phyloP scores from a whole-genome alignment of 2,888 invertebrate genomes.

The Erynnis tages region DNA sequence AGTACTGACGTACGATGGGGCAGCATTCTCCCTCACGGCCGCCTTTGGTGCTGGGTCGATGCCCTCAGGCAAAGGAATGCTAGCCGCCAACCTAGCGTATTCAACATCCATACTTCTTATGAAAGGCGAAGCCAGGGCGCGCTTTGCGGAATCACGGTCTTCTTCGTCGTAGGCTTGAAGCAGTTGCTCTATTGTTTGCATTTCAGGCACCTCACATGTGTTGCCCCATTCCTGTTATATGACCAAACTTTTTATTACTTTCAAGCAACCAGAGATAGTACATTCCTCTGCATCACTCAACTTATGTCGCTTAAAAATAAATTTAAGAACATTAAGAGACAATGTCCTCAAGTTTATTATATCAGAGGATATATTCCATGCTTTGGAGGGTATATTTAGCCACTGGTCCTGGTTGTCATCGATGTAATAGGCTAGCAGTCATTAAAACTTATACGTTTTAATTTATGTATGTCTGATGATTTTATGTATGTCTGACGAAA shows the following conservation, averaged over 20 bases:
- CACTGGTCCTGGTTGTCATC: no score
- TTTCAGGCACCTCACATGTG: slow-evolving; percentile 91
- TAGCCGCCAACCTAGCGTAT: slow-evolving; percentile 83
- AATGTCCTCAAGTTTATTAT: no score
- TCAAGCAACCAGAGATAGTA: no score
- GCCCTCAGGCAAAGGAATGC: slow-evolving; percentile 57
- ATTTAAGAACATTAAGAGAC: no score
- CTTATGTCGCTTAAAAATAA: no score
- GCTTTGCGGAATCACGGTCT: slow-evolving; percentile 89
- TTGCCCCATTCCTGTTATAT: slow-evolving; percentile 87
- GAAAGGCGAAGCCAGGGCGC: slow-evolving; percentile 90
- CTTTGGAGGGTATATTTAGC: no score
- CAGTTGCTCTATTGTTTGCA: slow-evolving; percentile 89
- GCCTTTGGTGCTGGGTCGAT: slow-evolving; percentile 78
- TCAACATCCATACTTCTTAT: slow-evolving; percentile 96
- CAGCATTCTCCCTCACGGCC: slow-evolving; percentile 85
- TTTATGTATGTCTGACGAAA: no score
- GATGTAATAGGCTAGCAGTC: no score
- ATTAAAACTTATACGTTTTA: no score
- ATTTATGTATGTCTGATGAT: no score
- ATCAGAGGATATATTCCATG: no score
- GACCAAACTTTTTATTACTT: background rate
- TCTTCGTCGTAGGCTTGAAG: slow-evolving; percentile 93
- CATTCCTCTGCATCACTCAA: no score
- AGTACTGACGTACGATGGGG: slow-evolving; percentile 82